A percentile compares a stretch with the other conserved stretches of the same genome.
phyloP scores from a whole-genome alignment of 37 sponge, comb jelly and placozoan species.

The Halisarca cf. caerulea region DNA sequence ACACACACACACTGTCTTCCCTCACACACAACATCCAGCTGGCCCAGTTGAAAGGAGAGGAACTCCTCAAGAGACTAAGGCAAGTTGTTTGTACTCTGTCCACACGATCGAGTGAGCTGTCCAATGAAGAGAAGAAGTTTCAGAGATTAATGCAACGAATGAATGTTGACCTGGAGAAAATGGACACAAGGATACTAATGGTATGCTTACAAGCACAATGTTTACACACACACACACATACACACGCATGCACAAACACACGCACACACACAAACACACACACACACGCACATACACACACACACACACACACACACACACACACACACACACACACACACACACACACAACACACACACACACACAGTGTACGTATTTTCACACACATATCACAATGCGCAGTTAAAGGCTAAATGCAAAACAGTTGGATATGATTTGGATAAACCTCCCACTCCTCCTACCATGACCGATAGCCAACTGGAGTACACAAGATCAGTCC shows the following conservation, averaged over 20 bases:
- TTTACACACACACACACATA: slow-evolving; percentile 21
- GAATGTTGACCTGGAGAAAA: background rate
- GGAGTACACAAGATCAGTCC: background rate
- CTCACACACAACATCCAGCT: background rate
- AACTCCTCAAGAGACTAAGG: background rate
- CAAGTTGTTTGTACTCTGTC: background rate
- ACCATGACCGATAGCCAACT: slow-evolving; percentile 14
- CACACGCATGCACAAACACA: slow-evolving; percentile 20
- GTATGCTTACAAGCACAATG: background rate
- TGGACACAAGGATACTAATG: background rate
- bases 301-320: slow-evolving; percentile 27
- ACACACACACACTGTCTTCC: too few species aligned
- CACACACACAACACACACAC: slow-evolving; percentile 28
- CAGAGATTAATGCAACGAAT: background rate
- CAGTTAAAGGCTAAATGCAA: slow-evolving; percentile 10
- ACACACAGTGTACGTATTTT: background rate
- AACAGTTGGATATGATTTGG: slow-evolving; percentile 15
- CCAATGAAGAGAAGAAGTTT: slow-evolving; percentile 21
- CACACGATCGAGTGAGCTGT: background rate
- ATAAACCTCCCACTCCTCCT: background rate
- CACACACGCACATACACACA: slow-evolving; percentile 3
- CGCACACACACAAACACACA: background rate
- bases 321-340: background rate
- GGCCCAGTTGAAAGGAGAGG: slow-evolving; percentile 14
- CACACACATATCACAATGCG: background rate